Conservation (phyloP, 2,797 vertebrate genomes). For the Adelosebastes latens region DNA sequence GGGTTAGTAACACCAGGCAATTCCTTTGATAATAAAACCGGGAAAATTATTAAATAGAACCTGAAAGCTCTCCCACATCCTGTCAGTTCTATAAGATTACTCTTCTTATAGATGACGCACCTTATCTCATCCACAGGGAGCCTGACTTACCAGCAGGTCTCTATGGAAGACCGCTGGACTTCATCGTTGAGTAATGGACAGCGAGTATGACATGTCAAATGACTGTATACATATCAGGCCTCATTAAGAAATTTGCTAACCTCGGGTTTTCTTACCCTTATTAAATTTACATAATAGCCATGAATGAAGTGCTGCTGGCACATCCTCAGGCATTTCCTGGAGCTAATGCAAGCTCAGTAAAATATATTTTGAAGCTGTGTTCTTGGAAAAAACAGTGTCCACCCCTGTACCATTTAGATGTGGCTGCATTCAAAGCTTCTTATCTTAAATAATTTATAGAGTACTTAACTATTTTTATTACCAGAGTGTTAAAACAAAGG, state of each 20-base stretch:
- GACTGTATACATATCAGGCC: not conserved
- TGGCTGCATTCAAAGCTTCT: not conserved
- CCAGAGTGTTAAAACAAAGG: slow-evolving; percentile 8
- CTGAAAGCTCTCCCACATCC: slow-evolving; percentile 2
- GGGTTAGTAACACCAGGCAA: not conserved
- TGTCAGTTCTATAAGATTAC: slow-evolving; percentile 8
- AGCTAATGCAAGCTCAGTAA: slow-evolving; percentile 63
- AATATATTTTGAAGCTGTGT: slow-evolving; percentile 46
- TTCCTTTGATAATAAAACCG: slow-evolving; percentile 10
- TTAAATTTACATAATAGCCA: slow-evolving; percentile 35
- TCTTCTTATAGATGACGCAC: not conserved
- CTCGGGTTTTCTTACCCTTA: slow-evolving; percentile 19
- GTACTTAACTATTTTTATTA: not conserved
- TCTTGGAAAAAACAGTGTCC: slow-evolving; percentile 31
- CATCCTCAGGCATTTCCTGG: slow-evolving; percentile 54
- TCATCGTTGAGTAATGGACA: slow-evolving; percentile 11
- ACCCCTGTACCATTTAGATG: not conserved
- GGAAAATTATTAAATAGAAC: slow-evolving; percentile 4
- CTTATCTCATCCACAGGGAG: slow-evolving; percentile 10
- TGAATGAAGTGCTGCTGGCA: slow-evolving; percentile 39
- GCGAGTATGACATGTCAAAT: slow-evolving; percentile 2
- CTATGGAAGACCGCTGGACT: slow-evolving; percentile 9
- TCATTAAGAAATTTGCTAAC: slow-evolving; percentile 48
- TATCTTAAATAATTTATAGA: slow-evolving; percentile 12
- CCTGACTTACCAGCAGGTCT: slow-evolving; percentile 1